phyloP scores from a whole-genome alignment of 2,888 invertebrate species.

The Oxystoma pomonae region DNA sequence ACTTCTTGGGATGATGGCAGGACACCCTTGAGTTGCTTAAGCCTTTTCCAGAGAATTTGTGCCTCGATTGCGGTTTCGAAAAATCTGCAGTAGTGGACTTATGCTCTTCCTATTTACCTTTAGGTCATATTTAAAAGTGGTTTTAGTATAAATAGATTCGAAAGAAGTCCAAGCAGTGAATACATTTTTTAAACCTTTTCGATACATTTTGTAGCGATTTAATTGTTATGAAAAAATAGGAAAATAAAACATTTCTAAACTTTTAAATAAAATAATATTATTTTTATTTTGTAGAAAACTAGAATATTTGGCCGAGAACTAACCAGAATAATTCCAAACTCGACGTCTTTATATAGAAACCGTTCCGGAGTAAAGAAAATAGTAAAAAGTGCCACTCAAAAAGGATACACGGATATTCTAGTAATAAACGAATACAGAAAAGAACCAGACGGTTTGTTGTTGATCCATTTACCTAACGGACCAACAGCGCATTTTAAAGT shows the following conservation, averaged over 20 bases:
- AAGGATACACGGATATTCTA: constrained; percentile 81
- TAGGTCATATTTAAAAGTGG: too few relatives aligned
- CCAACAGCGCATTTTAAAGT: constrained; percentile 96
- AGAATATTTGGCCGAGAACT: constrained; percentile 91
- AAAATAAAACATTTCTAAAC: neutral
- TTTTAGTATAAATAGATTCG: too few relatives aligned
- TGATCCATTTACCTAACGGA: constrained; percentile 93
- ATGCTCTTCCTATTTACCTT: too few relatives aligned
- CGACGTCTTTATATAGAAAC: constrained; percentile 79
- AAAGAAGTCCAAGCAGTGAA: too few relatives aligned
- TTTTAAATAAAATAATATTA: constrained; percentile 12
- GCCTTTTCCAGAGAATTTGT: too few relatives aligned
- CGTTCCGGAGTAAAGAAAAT: constrained; percentile 91
- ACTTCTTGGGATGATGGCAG: too few relatives aligned
- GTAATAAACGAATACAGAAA: constrained; percentile 93
- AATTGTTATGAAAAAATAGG: too few relatives aligned
- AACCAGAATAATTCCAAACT: constrained; percentile 87
- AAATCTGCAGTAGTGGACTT: too few relatives aligned
- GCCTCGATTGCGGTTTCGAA: too few relatives aligned
- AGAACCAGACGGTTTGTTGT: constrained; percentile 86
- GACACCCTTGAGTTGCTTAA: too few relatives aligned
- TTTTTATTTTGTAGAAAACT: constrained; percentile 67
- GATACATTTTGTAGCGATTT: neutral
- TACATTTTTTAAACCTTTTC: neutral
- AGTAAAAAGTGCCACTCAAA: constrained; percentile 76